These are phyloP conservation scores for Athalia cordata DNA, from an alignment of 2,888 invertebrate species.

Conservation along the genomic window DNA sequence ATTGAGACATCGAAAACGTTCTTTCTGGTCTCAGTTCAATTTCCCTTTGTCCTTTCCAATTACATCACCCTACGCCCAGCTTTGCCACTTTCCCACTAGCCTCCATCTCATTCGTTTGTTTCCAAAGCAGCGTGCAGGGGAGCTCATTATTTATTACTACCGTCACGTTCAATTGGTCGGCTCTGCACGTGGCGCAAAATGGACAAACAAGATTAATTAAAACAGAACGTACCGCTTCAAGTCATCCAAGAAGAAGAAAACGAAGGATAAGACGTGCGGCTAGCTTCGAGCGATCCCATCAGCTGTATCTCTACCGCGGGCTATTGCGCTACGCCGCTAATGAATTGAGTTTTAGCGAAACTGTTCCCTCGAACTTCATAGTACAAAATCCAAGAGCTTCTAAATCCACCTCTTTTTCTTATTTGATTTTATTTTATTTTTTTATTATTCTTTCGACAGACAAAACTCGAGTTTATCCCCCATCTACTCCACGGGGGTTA, in stretches of 20 bases:
- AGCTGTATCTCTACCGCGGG: conserved; percentile 5
- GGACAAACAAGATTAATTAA: conserved; percentile 44
- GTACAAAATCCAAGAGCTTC: conserved; percentile 30
- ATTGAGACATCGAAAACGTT: conserved; percentile 37
- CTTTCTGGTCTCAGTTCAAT: background rate
- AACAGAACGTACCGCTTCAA: conserved; percentile 38
- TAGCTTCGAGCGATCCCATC: conserved; percentile 27
- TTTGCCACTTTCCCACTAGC: background rate
- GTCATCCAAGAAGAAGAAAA: conserved; percentile 33
- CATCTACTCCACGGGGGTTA: background rate
- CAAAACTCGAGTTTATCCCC: conserved; percentile 18
- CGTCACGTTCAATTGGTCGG: conserved; percentile 39
- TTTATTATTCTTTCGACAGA: conserved; percentile 4
- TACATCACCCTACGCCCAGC: background rate
- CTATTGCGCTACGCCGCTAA: conserved; percentile 33
- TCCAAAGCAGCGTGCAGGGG: background rate
- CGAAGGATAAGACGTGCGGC: conserved; percentile 2
- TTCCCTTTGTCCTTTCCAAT: conserved; percentile 29
- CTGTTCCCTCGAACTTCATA: conserved; percentile 30
- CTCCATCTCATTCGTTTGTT: conserved; percentile 17
- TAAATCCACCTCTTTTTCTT: conserved; percentile 10
- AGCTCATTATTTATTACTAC: conserved; percentile 42
- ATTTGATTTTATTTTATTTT: too few relatives aligned
- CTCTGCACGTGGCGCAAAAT: conserved; percentile 43
- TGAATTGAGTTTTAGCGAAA: conserved; percentile 40